Evolutionary conservation across 2,888 invertebrate genomes (phyloP).

Genomic region (Autographa gamma): DNA sequence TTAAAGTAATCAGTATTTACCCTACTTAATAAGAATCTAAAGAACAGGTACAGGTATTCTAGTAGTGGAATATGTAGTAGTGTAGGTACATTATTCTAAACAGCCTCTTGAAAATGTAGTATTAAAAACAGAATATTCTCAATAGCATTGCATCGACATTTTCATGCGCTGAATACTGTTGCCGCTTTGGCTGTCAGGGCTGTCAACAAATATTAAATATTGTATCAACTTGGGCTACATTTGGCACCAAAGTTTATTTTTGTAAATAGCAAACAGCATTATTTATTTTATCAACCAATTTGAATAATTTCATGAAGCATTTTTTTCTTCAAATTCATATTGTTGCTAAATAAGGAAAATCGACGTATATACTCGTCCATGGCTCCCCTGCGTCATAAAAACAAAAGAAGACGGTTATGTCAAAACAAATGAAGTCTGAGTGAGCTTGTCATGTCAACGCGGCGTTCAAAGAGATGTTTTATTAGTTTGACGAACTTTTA

Average conservation of each 20-base stretch:
- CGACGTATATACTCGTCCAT: not conserved
- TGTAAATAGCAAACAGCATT: not conserved
- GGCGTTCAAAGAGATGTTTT: slow-evolving; percentile 11
- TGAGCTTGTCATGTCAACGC: slow-evolving; percentile 12
- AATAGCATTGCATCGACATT: slow-evolving; percentile 71
- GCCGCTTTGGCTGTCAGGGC: slow-evolving; percentile 60
- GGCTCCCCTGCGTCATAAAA: slow-evolving; percentile 11
- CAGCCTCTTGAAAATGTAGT: slow-evolving; percentile 54
- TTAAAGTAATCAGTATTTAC: no score
- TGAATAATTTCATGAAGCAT: not conserved
- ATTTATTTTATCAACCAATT: not conserved
- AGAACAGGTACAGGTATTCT: no score
- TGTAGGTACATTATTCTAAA: slow-evolving; percentile 34
- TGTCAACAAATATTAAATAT: slow-evolving; percentile 36
- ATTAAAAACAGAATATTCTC: slow-evolving; percentile 65
- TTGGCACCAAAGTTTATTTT: not conserved
- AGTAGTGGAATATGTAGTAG: no score
- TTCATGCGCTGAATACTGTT: slow-evolving; percentile 67
- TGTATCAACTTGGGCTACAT: not conserved
- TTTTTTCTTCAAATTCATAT: not conserved
- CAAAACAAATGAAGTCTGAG: slow-evolving; percentile 11
- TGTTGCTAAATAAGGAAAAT: slow-evolving; percentile 6
- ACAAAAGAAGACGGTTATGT: slow-evolving; percentile 10
- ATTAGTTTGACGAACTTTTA: not conserved
- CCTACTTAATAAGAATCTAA: no score